Base-by-base conservation (phyloP, 2,888 invertebrate species). In the Ornithoptera alexandrae region DNA sequence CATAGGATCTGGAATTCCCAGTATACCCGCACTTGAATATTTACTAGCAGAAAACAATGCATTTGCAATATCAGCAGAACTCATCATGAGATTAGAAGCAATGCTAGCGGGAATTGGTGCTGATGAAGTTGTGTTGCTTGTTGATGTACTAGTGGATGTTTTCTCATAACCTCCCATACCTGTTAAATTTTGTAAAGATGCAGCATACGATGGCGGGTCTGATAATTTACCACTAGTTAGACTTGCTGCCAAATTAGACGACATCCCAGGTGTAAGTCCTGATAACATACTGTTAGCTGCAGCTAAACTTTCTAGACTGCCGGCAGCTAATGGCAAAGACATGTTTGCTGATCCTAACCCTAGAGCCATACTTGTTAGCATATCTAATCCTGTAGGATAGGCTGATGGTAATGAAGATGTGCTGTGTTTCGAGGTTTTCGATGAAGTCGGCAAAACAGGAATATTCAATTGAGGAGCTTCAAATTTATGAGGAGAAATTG, bases 1-100 rank as follows among this genome's bases (percentile, higher is more conserved):
- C 89, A 97, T 93, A 0, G 96, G 96, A 85, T 97, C 97, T 0
- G 96, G 95, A 75, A 96, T 94, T 7, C 94, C 94, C 53, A 95
- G 86, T 67, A 95, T 89, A 24, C 93, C 94, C 18, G 94, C 93
- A 74, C 93, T 94, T 2, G 94, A 94, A 79, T 94, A 95, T 83
- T 94, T 95, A 61, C 94, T 94, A 1, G 94, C 93, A 68, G 94
- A 95, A 79, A 95, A 95, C 66, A 96, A 86, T 67, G 95, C 94
- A 79, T 93, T 94, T 0, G 95, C 94, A 67, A 95, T 94, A 77
- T 95, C 95, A 15, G 93, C 93, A 1, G 94, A 93, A 72, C 94
- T 94, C 84, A 94, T 90, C 94, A 94, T 94, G 53, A 94, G 85
- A 78, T 94, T 94, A 0, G 94, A 94, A 36, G 94, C 93, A 17